A percentile compares a stretch with the other conserved stretches of the same genome.
Conservation (phyloP, 2,797 vertebrate species). For the Pipistrellus pipistrellus region DNA sequence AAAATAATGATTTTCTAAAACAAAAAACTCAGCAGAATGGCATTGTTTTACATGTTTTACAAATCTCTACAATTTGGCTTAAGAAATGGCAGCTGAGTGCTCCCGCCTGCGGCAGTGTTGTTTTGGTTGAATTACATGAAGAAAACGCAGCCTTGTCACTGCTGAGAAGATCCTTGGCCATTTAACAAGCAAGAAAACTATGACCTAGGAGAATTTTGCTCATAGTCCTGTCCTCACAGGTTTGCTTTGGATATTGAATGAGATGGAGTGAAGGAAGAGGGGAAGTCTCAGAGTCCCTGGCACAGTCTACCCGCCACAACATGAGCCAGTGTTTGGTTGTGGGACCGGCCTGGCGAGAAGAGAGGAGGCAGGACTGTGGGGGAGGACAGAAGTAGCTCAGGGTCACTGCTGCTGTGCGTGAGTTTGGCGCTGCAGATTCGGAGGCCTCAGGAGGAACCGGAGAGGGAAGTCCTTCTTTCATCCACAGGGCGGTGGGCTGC, state of each 20-base stretch:
- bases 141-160: neutral
- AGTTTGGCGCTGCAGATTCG: no score
- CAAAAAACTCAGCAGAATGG: neutral
- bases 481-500: neutral
- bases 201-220: neutral
- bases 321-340: neutral
- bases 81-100: neutral
- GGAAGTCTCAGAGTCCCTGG: neutral
- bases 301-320: neutral
- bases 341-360: neutral
- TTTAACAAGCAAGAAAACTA: neutral
- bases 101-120: neutral
- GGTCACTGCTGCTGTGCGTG: accelerated
- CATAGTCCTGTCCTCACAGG: neutral
- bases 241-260: neutral
- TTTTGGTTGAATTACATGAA: neutral
- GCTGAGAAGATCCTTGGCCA: neutral
- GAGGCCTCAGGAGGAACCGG: neutral
- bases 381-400: neutral
- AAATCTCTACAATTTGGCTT: neutral
- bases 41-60: neutral
- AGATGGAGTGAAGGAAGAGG: neutral
- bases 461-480: neutral
- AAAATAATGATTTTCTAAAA: conserved; percentile 20
- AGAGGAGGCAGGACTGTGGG: neutral